Base-by-base conservation (phyloP, 2,888 invertebrate species). In the Dryococelus australis region DNA sequence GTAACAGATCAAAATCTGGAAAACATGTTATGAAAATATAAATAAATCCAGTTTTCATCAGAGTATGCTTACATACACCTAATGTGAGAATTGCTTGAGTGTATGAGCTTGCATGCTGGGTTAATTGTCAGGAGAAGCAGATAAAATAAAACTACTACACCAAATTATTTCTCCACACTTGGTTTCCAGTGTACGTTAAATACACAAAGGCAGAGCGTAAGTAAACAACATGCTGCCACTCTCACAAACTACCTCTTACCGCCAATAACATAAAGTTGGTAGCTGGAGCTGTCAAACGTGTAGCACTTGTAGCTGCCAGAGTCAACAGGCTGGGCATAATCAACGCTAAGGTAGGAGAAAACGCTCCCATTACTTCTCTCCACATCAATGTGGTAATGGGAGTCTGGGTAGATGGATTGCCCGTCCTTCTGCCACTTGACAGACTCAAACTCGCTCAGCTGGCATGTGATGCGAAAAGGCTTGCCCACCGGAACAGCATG, bases 391-490 rank as follows among this genome's bases (percentile, higher is more conserved):
- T 51, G 27, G 87, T 88, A 88, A 27, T 87, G 85, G 13, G 83
- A 53, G 80, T 88, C 88, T 12, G 87, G 27, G 85, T 88, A 43
- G 85, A 89, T 87, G 6, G 88, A 86, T 26, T 87, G 83, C 65
- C 87, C 87, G 86, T 90, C 89, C 86, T 89, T 90, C 87, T 89
- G 89, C 90, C 90, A 90, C 86, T 90, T 89, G 27, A 90, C 88
- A 12, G 88, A 87, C 85, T 90, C 89, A 87, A 89, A 90, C 78
- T 89, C 84, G 43, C 89, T 89, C 79, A 90, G 88, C 51, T 88
- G 87, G 87, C 90, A 90, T 85, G 88, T 89, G 85, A 90, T 90
- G 35, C 86, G 87, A 89, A 90, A 90, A 28, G 90, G 89, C 43
- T 89, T 89, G 47, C 90, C 90, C 88, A 90, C 90, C 84, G 88